Base-by-base conservation (phyloP, 2,888 invertebrate species). In the Cheilosia soror region DNA sequence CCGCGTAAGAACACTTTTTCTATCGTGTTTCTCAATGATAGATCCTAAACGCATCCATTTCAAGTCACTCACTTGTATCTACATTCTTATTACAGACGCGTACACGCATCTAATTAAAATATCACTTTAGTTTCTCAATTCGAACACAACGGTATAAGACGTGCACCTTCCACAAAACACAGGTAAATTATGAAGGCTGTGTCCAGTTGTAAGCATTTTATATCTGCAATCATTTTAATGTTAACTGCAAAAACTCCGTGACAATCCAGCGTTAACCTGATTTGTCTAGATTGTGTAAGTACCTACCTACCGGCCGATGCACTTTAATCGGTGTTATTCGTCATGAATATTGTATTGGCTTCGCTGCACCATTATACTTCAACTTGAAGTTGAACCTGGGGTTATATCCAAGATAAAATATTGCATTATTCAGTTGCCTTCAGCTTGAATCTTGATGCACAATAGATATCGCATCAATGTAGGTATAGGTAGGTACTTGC, bases 201-300 rank as follows among this genome's bases (percentile, higher is more conserved):
- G 4, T 27, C 15, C 33, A 31, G 44, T 44, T 40, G 62, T 33
- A 33, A 44, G 44, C 63, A 25, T 44, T 73, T 63, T 73, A 73
- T 73, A 73, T 55, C 31, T 47, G 37, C 33, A 66, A 15, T 27
- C 13, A 49, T 40, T 40, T 13, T 20, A 20, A n/a, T 33, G 42
- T 37, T 13, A 7, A 9, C 40, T 42, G 42, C 53, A 62, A 53
- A 31, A 62, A 6, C 51, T 25, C n/a, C 9, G 53, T 73, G 29
- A 44, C 31, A 63, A 55, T 55, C 73, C 27, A 47, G 73, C 11
- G 7, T 44, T 63, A 73, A 73, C 73, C 29, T 55, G 73, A 37
- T 73, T 47, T 7, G n/a, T 47, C 55, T 42, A 62, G 73, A 73
- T 63, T 20, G 25, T 31, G 27, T 51, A 20, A 49, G 31, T 42